Evolutionary conservation across 2,113 vertebrate genomes (phyloP), one percentile per base, ranked within the genome.

Genomic region (Scalopus aquaticus): DNA sequence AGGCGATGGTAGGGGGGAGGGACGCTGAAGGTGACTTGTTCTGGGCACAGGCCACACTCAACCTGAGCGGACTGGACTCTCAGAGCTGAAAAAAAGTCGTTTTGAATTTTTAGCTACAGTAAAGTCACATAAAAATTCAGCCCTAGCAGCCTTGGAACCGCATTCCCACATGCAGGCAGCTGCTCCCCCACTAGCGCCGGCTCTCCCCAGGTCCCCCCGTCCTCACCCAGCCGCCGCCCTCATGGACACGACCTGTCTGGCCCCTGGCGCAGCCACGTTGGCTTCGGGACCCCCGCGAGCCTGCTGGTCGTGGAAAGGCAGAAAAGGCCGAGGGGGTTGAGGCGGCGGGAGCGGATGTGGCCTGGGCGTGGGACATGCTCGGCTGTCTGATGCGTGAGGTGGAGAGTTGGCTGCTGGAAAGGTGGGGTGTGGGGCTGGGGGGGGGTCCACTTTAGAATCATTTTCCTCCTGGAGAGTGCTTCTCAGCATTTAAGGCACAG

Each of bases 331-430:
- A 0, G 49, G 3, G 51, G 51, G 51, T 6, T 19, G 51, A 17
- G 39, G 5, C 35, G 8, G 8, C 16, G 16, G 20, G 13, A 17
- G 8, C 16, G 2, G 32, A 49, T 24, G 9, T 22, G 87, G 39
- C 54, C 6, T 20, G 2, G 32, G 54, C 44, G 39, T 5, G 17
- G 65, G 30, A 39, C 24, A 9, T 5, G 37, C 39, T 9, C 3
- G 56, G 60, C 22, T 1, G 0, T 20, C 30, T 8, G 0, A n/a
- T 5, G 2, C 0, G 1, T 5, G 49, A 30, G 37, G n/a, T 9
- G 0, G 7, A 0, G 30, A 0, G 20, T 26, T 0, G 78, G 77
- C 54, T 20, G 0, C 6, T 4, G 39, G 24, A 81, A 26, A 37
- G 39, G 76, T 54, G 51, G 16, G 19, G 17, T 54, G 16, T 16